phyloP scores from a whole-genome alignment of 2,113 vertebrate genomes.

The Xiphorhynchus elegans region DNA sequence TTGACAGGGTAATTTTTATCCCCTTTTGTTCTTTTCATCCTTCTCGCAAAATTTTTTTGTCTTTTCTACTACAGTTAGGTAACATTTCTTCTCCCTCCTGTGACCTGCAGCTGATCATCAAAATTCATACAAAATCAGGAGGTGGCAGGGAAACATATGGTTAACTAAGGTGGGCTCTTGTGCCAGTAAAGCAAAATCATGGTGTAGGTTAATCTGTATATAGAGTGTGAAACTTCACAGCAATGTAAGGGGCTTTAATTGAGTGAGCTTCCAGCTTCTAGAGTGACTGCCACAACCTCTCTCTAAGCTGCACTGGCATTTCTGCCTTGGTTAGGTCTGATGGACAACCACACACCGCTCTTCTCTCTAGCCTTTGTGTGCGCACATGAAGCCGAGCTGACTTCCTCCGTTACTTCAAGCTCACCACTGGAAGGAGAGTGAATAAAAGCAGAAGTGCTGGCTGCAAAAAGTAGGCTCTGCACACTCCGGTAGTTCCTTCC shows the following conservation, averaged over 20 bases:
- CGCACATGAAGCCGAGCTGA: background rate
- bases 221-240: constrained; percentile 2
- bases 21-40: background rate
- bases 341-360: background rate
- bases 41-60: background rate
- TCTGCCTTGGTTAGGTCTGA: background rate
- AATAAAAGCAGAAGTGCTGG: background rate
- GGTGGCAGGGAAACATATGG: background rate
- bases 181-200: background rate
- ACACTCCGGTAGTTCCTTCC: background rate
- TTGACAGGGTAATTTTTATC: background rate
- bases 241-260: constrained; percentile 36
- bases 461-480: background rate
- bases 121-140: background rate
- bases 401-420: constrained; percentile 10
- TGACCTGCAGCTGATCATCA: background rate
- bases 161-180: background rate
- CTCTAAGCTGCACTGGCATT: constrained; percentile 5
- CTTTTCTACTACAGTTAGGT: background rate
- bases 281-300: background rate
- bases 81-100: background rate
- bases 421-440: background rate
- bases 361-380: background rate
- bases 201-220: background rate
- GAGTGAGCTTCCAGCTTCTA: constrained; percentile 62